Evolutionary conservation across 2,888 invertebrate genomes (phyloP).

Genomic region (Drosophila sordidula): DNA sequence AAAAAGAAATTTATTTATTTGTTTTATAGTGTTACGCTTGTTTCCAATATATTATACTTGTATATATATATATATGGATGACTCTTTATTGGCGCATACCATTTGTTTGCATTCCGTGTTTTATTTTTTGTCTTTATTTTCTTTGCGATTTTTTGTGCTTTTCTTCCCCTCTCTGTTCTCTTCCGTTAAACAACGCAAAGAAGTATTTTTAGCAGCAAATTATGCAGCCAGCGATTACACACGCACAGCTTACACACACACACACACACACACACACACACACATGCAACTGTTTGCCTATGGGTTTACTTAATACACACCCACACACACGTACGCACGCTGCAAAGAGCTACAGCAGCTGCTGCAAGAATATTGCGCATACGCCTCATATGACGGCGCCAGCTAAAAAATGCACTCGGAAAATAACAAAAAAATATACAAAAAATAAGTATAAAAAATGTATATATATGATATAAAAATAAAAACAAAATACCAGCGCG

Average conservation of each 20-base stretch:
- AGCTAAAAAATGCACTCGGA: slow-evolving; percentile 44
- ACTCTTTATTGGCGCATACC: neutral
- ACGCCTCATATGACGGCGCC: slow-evolving; percentile 59
- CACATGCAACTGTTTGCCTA: slow-evolving; percentile 29
- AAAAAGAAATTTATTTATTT: neutral
- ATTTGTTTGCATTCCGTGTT: slow-evolving; percentile 3
- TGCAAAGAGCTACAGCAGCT: slow-evolving; percentile 32
- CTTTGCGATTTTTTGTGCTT: slow-evolving; percentile 4
- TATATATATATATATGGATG: neutral
- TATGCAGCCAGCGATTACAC: slow-evolving; percentile 50
- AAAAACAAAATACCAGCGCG: slow-evolving; percentile 4
- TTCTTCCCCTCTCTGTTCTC: slow-evolving; percentile 1
- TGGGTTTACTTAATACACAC: slow-evolving; percentile 30
- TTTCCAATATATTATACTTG: neutral
- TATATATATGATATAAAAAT: neutral
- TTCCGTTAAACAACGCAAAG: slow-evolving; percentile 50
- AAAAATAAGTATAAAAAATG: slow-evolving; percentile 7
- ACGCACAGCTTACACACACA: slow-evolving; percentile 36
- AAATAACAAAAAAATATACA: slow-evolving; percentile 16
- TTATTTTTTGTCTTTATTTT: slow-evolving; percentile 6
- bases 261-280: slow-evolving; percentile 23
- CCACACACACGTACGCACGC: slow-evolving; percentile 28
- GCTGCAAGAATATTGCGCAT: slow-evolving; percentile 54
- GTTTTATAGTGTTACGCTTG: neutral
- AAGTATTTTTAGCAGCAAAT: slow-evolving; percentile 74